Percentiles rank a stretch among this genome's conserved stretches.
Evolutionary conservation across 1,140 invertebrate genomes (phyloP).

Genomic region (Nautilus pompilius): DNA sequence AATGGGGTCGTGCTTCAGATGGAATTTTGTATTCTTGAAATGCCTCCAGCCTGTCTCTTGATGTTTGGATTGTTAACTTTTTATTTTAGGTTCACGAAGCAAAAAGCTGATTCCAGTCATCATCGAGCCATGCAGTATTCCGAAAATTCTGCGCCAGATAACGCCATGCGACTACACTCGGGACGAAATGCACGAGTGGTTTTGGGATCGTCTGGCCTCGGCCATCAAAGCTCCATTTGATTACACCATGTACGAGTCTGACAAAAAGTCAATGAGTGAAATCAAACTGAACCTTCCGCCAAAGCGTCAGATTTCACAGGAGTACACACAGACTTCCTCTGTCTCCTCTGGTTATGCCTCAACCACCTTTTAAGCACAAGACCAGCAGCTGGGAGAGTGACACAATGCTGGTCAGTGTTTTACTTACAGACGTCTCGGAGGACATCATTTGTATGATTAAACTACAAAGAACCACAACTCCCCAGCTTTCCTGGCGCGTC

Average conservation of each 20-base stretch:
- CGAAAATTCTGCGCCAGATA: slow-evolving; percentile 45
- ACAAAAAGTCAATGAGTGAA: neutral
- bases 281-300: neutral
- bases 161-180: slow-evolving; percentile 53
- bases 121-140: slow-evolving; percentile 41
- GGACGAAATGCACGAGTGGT: slow-evolving; percentile 46
- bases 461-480: no score
- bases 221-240: slow-evolving; percentile 40
- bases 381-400: no score
- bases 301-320: neutral
- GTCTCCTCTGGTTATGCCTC: no score
- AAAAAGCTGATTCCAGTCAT: slow-evolving; percentile 53
- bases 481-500: no score
- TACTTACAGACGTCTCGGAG: no score
- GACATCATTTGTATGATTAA: no score
- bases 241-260: slow-evolving; percentile 6
- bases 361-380: no score
- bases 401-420: no score
- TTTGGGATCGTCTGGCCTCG: slow-evolving; percentile 46
- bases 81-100: slow-evolving; percentile 37
- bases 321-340: no score
- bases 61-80: neutral
- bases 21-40: no score
- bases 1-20: neutral
- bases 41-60: neutral